Base-by-base conservation (phyloP, 2,113 vertebrate species). In the Mormyrus lacerda region DNA sequence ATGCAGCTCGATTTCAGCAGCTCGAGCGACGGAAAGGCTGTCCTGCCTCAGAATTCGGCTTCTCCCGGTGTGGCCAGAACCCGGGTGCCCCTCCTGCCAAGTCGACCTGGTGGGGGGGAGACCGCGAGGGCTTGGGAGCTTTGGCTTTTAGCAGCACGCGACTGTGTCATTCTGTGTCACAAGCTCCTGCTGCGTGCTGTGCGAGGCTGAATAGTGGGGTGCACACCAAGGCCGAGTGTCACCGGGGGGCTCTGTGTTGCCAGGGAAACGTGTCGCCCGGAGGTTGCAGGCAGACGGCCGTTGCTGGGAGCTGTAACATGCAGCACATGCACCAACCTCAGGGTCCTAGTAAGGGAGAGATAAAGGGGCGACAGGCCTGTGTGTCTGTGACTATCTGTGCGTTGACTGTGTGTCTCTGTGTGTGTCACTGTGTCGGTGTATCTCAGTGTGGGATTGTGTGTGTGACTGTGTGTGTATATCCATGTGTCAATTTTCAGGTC, bases 311-410 rank as follows among this genome's bases (percentile, higher is more conserved):
- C 48, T 58, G 31, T 42, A 61, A 61, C 55, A 44, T 24, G 35
- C 24, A 61, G 35, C n/a, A 61, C 31, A 88, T 89, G 87, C 85
- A 53, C 88, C 85, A 79, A 65, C 87, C 83, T 91, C 69, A 76
- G 87, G 89, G 17, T 87, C 86, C 55, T 39, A 19, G 27, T 24
- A 47, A 31, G n/a, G 24, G 48, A 31, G 84, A 53, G 47, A 27
- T n/a, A 31, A 51, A 24, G 85, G 85, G 17, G 45, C 44, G 24
- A 13, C 42, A 44, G 44, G 42, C 8, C 6, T n/a, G 24, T 24
- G 83, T 85, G 45, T 85, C 19, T 85, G 45, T 85, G 83, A 85
- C 42, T 48, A 8, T 53, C 1, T 79, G 51, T 42, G 85, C 88
- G 87, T 87, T 87, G 47, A 85, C 65, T 61, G 31, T 89, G 21